These are phyloP conservation scores for Lepidotrigona ventralis DNA, from an alignment of 1,140 invertebrate genomes.

Conservation along the genomic window DNA sequence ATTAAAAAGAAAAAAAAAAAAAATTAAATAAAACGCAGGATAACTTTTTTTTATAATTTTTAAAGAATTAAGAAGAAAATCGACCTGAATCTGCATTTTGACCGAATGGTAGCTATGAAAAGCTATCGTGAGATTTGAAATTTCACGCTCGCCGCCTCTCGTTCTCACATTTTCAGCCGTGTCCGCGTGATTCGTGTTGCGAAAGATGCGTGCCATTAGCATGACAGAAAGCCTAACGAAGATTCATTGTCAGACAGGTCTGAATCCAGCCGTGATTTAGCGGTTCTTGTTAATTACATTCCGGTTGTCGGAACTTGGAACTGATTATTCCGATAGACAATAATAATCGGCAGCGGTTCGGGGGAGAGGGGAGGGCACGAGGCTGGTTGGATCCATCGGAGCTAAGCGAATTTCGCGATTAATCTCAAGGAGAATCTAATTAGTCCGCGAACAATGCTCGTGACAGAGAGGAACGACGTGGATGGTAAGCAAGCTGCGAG, in stretches of 20 bases:
- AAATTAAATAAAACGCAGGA: neutral
- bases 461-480: constrained; percentile 44
- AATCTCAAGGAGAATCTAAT: constrained; percentile 60
- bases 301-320: constrained; percentile 5
- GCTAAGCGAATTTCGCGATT: constrained; percentile 46
- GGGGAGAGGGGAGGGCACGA: too few relatives aligned
- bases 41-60: neutral
- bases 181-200: neutral
- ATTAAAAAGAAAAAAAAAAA: too few relatives aligned
- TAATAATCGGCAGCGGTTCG: constrained; percentile 45
- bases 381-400: neutral
- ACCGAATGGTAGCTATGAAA: neutral
- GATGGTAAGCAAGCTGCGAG: constrained; percentile 23
- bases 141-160: neutral
- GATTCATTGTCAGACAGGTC: constrained; percentile 29
- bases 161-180: neutral
- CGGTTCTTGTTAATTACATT: constrained; percentile 37
- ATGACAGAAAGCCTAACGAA: constrained; percentile 11
- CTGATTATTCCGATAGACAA: constrained; percentile 41
- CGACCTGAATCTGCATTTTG: too few relatives aligned
- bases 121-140: neutral
- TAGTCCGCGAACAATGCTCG: constrained; percentile 52
- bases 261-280: constrained; percentile 20
- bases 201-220: neutral
- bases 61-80: too few relatives aligned